Percentiles rank a stretch among this genome's conserved stretches.
phyloP scores from a whole-genome alignment of 2,113 vertebrate genomes.

The Scophthalmus maximus region DNA sequence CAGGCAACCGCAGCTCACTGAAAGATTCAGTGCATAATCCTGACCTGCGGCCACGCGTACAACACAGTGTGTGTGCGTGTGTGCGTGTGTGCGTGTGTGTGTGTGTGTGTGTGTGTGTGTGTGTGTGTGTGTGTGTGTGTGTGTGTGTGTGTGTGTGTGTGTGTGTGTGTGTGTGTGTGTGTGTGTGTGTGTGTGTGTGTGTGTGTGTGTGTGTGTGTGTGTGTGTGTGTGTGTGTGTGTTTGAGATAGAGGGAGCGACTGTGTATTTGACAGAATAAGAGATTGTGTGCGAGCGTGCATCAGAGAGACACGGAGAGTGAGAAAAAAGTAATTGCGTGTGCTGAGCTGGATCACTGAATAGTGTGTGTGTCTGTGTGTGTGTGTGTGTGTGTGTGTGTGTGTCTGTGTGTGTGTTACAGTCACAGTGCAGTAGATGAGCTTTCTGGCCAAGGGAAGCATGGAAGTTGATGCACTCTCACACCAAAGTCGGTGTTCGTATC shows the following conservation, averaged over 20 bases:
- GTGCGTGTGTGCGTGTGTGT: neutral
- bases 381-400: slow-evolving; percentile 17
- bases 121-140: too few relatives aligned
- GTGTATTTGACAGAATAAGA: too few relatives aligned
- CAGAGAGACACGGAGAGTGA: slow-evolving; percentile 2
- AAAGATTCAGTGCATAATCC: slow-evolving; percentile 46
- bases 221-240: neutral
- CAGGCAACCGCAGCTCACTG: slow-evolving; percentile 32
- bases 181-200: slow-evolving; percentile 8
- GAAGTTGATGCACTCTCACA: slow-evolving; percentile 45
- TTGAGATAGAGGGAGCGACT: neutral
- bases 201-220: slow-evolving; percentile 1
- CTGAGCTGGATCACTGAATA: slow-evolving; percentile 51
- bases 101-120: slow-evolving; percentile 2
- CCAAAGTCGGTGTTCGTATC: slow-evolving; percentile 36
- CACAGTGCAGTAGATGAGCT: slow-evolving; percentile 51
- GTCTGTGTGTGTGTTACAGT: slow-evolving; percentile 19
- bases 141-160: neutral
- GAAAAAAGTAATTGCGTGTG: slow-evolving; percentile 53
- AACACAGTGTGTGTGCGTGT: slow-evolving; percentile 17
- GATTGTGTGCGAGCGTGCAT: neutral
- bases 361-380: neutral
- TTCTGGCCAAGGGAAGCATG: slow-evolving; percentile 52
- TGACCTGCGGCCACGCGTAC: slow-evolving; percentile 48
- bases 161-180: slow-evolving; percentile 1